Evolutionary conservation across 2,888 invertebrate genomes (phyloP), one percentile per base, ranked within the genome.

Genomic region (Drosophila antonietae): DNA sequence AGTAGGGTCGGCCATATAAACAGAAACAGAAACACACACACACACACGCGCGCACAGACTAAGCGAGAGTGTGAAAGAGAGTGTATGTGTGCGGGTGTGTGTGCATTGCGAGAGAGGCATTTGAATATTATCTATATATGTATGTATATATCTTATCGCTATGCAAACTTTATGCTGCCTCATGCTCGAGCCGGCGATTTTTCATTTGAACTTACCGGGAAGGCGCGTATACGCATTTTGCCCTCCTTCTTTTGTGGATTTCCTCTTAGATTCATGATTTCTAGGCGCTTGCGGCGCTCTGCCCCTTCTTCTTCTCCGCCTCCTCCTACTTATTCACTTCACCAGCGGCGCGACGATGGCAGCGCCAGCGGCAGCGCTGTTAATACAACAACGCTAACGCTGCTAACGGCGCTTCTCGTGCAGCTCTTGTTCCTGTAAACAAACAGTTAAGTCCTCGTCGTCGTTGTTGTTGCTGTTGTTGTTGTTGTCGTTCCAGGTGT

Each of bases 201-300:
- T 12, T 20, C 20, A 15, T 20, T 15, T 4, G 41, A 14, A 95
- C 97, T 98, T 94, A 98, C 98, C 93, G 98, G 98, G 94, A 99
- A 99, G 88, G 98, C 98, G 93, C 98, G 95, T 92, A 99, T 99
- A 93, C 99, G 95, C 98, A 98, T 98, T 94, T 98, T 98, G 94
- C 96, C 96, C 94, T 97, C 97, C 94, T 97, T 97, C 94, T 97
- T 97, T 90, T 96, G 96, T 93, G 96, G 94, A 90, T 95, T 91
- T 79, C 92, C 91, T 82, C 93, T 87, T 74, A 91, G 72, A 90
- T 91, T 93, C 92, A 92, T 92, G 58, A 83, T 91, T 70, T 88
- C 82, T 71, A 91, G 78, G 68, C 89, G 91, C 59, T 62, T 46
- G 76, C 90, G 85, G 76, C 90, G 91, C 89, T 90, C 83, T 90